Base-by-base conservation (phyloP, 1,140 invertebrate species). In the Drosophila bocqueti region DNA sequence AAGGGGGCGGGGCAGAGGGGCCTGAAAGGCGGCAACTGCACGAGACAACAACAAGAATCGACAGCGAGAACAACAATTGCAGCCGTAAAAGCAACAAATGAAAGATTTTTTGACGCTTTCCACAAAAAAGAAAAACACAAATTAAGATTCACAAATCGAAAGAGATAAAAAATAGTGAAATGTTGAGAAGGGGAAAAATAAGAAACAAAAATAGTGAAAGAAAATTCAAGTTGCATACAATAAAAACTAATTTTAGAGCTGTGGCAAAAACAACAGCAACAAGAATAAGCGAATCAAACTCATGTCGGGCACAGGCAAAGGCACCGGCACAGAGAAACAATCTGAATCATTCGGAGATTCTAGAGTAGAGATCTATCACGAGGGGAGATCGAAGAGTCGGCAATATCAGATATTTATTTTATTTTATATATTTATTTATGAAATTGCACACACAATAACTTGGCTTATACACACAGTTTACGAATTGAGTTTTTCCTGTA, bases 181-280 rank as follows among this genome's bases (percentile, higher is more conserved):
- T 16, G 38, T 1, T 11, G 11, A n/a, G 52, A 40, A 16, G 31
- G 36, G 52, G 26, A 67, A 58, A 72, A 72, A 58, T 34, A 59
- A 68, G 46, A 68, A 50, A 69, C 74, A 40, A 73, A 73, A 73
- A 73, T 52, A 73, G 46, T 54, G 26, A 63, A 43, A 54, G 73
- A 67, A 72, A 83, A 73, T 73, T 73, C 57, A 86, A 79, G 76
- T 76, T 89, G 84, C 83, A 87, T 78, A 89, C 73, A 89, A 89
- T 87, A 81, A 87, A 87, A 87, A 89, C 84, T 89, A 83, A 87
- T 89, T 87, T 87, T 87, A 87, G 81, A 83, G 67, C 64, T 59
- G 55, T 77, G 69, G 68, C 69, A 75, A 71, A 78, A 58, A n/a
- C 73, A 81, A 69, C 61, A 79, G 57, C 15, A 78, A 42, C n/a